Percentiles rank a stretch among this genome's conserved stretches.
phyloP scores from a whole-genome alignment of 2,113 vertebrate species.

The Archocentrus centrarchus region DNA sequence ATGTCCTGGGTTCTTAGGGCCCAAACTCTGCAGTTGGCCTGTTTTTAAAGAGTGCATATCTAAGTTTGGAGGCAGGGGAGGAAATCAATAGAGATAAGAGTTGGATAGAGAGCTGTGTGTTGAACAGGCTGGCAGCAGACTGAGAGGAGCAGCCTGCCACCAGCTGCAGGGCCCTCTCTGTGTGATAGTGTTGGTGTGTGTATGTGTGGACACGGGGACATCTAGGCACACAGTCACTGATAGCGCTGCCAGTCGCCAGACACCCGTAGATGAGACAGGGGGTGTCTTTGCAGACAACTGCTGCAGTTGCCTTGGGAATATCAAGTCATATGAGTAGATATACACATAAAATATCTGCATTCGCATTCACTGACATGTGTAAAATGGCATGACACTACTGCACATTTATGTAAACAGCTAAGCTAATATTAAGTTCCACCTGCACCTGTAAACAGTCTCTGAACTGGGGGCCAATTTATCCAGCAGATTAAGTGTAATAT shows the following conservation, averaged over 20 bases:
- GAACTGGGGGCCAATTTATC: constrained; percentile 29
- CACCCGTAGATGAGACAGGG: constrained; percentile 65
- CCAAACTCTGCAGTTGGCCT: constrained; percentile 58
- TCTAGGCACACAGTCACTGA: constrained; percentile 65
- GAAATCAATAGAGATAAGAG: constrained; percentile 72
- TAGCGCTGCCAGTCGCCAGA: constrained; percentile 66
- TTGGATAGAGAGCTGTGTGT: constrained; percentile 72
- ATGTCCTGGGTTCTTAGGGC: constrained; percentile 43
- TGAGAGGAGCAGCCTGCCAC: constrained; percentile 69
- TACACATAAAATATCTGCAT: constrained; percentile 20
- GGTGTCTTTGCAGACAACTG: constrained; percentile 56
- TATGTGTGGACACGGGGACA: constrained; percentile 47
- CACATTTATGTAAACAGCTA: not conserved
- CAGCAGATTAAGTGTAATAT: constrained; percentile 42
- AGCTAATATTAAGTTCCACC: constrained; percentile 22
- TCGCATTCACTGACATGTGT: constrained; percentile 17
- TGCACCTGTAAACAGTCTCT: constrained; percentile 49
- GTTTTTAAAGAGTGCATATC: constrained; percentile 65
- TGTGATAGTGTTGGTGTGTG: constrained; percentile 41
- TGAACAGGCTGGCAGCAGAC: constrained; percentile 69
- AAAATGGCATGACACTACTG: not conserved
- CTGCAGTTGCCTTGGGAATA: constrained; percentile 52
- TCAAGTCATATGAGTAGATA: constrained; percentile 32
- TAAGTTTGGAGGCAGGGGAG: constrained; percentile 71
- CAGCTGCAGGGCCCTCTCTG: constrained; percentile 68